Base-by-base conservation (phyloP, 2,888 invertebrate genomes). In the Ormyrus rosae region DNA sequence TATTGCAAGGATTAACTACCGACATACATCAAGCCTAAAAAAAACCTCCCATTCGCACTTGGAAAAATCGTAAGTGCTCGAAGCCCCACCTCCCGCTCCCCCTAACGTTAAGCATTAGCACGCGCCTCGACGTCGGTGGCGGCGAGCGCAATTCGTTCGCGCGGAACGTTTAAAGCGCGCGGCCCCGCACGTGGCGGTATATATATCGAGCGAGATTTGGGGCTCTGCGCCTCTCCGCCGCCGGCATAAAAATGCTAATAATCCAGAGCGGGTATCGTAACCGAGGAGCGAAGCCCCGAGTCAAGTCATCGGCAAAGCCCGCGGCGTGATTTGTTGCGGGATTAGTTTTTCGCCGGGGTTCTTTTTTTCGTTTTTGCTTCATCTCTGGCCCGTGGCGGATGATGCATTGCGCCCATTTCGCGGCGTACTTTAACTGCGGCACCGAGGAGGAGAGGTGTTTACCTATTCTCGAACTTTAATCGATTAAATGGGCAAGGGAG, bases 201-300 rank as follows among this genome's bases (percentile, higher is more conserved):
- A 34, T 34, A 34, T 4, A 55, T 72, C 55, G 68, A n/a, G 34
- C 34, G 46, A 55, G 19, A 61, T 53, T 73, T 53, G 51, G 74
- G 74, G 11, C 74, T 45, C 13, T 34, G 51, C 53, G 46, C 51
- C n/a, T 13, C 34, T 45, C 56, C 45, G 56, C 63, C 67, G 65
- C 9, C 51, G 70, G 75, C 75, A 78, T 81, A 81, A 81, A 81
- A 79, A 78, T 81, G 81, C 81, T 81, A 79, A 81, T 81, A 75
- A 81, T 78, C 68, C 55, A 6, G 61, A 9, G 63, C 50, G 72
- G 60, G 61, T 64, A 63, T 19, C 13, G 6, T 11, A 51, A 63
- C 13, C n/a, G 61, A 48, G 64, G 74, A 34, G 50, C 0, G 58
- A 64, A n/a, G 61, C 10, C 0, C 11, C 34, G 72, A 53, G 34